Base-by-base conservation (phyloP, 1,140 invertebrate genomes). In the Microplitis mediator region DNA sequence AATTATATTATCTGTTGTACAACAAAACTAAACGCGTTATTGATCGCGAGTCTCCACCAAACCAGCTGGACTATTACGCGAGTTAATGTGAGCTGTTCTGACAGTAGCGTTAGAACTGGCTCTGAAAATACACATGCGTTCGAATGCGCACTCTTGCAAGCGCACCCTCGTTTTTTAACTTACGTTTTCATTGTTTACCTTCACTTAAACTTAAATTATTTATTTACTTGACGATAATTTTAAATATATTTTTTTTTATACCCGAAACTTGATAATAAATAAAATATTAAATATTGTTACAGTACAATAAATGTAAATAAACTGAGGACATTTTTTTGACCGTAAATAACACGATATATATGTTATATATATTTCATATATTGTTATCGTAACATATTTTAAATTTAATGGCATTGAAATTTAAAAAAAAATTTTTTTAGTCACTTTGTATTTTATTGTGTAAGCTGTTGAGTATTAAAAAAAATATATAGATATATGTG, bases 61-160 rank as follows among this genome's bases (percentile, higher is more conserved):
- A 81, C 80, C 81, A 84, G 82, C 81, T 83, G 82, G 64, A 77
- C 69, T 73, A 11, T 45, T 45, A 45, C 39, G 39, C 39, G 39
- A 45, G 4, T 45, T 45, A 6, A 45, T 45, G 52, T 62, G 35
- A 76, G 73, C 56, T 72, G 71, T 74, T 70, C 74, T 73, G 82
- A 81, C 84, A 85, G 84, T 85, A 81, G 78, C 80, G 80, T 82
- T 77, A 74, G 77, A 79, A 74, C 82, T 80, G 70, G 77, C 83
- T 80, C 74, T 74, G 79, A 79, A 83, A 81, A 83, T 78, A 84
- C 82, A 79, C 78, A 80, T 81, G 81, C 67, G 34, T n/a, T 58
- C 67, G 65, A 75, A 62, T 73, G 73, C 65, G 73, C 71, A 72
- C 54, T 66, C 71, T 72, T 71, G 62, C 36, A 72, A 32, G 63